Percentiles rank a stretch among this genome's conserved stretches.
Evolutionary conservation across 2,113 vertebrate genomes (phyloP).

Genomic region (Catagonus wagneri): DNA sequence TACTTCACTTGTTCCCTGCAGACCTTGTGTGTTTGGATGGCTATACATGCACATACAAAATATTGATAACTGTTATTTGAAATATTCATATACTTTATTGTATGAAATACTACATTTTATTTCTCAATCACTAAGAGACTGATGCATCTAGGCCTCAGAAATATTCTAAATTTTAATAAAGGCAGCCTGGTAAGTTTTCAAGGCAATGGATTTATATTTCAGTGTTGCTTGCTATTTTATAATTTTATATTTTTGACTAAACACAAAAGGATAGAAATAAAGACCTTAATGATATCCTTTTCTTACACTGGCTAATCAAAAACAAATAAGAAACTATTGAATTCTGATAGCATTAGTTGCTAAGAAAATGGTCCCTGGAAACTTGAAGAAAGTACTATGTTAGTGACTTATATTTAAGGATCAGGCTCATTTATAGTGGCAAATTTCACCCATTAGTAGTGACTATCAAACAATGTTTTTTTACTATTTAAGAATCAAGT

Average conservation of each 20-base stretch:
- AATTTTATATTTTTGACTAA: background rate
- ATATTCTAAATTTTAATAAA: slow-evolving; percentile 48
- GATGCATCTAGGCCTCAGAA: background rate
- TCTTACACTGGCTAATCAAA: background rate
- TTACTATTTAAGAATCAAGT: background rate
- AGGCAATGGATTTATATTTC: background rate
- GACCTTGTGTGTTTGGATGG: background rate
- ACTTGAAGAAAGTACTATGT: background rate
- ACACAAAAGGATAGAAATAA: background rate
- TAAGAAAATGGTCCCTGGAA: background rate
- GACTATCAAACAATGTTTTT: background rate
- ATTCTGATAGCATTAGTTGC: background rate
- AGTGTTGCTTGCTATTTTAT: background rate
- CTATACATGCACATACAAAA: background rate
- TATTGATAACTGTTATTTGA: background rate
- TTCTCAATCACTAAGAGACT: background rate
- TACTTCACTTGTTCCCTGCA: background rate
- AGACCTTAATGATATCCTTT: background rate
- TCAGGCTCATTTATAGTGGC: background rate
- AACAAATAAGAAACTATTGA: background rate
- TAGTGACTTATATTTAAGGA: background rate
- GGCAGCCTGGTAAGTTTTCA: background rate
- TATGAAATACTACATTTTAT: background rate
- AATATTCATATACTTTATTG: background rate
- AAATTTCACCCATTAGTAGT: background rate